These are phyloP conservation scores for Todiramphus chloris DNA, from an alignment of 2,113 vertebrate species.

Conservation along the genomic window DNA sequence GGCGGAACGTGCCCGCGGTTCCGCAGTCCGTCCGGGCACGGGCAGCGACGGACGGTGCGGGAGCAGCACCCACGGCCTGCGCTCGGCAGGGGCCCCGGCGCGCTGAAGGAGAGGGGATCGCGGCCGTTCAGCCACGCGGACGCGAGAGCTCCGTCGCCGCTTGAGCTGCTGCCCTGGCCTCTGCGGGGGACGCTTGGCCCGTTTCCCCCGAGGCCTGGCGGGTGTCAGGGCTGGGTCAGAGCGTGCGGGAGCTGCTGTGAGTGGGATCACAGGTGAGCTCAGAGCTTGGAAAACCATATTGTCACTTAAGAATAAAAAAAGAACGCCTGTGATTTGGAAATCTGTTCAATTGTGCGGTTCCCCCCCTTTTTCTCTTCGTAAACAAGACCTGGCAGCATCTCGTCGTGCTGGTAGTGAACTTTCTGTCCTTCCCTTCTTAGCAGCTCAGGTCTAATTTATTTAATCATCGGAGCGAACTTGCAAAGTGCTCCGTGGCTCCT, in stretches of 20 bases:
- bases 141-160: accelerated
- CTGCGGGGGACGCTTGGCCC: accelerated
- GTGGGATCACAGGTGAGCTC: not conserved
- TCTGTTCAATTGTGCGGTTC: not conserved
- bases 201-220: not conserved
- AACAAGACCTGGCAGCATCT: constrained; percentile 12
- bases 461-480: constrained; percentile 57
- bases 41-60: not conserved
- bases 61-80: not conserved
- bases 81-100: not conserved
- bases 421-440: constrained; percentile 59
- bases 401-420: constrained; percentile 42
- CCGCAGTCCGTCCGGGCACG: not conserved
- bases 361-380: not conserved
- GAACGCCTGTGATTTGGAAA: not conserved
- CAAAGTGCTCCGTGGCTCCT: constrained; percentile 35
- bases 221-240: not conserved
- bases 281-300: not conserved
- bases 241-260: accelerated
- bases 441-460: constrained; percentile 68
- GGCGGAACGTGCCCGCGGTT: not conserved
- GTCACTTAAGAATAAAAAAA: not conserved
- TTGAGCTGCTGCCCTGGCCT: too few species aligned
- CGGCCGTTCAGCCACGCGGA: accelerated
- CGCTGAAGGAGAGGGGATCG: not conserved